phyloP scores from a whole-genome alignment of 2,113 vertebrate genomes.

The Sisor rabdophorus region DNA sequence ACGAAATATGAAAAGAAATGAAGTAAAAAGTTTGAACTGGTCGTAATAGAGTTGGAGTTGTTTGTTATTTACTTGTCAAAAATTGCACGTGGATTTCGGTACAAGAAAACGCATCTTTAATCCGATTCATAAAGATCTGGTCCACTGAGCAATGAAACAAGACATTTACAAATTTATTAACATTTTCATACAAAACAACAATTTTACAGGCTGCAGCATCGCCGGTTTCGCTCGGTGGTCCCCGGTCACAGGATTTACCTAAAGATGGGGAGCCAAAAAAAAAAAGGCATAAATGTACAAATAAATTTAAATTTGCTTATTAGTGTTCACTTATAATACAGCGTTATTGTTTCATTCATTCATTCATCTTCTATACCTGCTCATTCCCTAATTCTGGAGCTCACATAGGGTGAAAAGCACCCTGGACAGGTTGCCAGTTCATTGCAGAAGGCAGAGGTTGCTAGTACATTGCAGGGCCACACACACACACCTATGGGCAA shows the following conservation, averaged over 20 bases:
- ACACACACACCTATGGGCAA: too few relatives aligned
- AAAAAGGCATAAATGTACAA: neutral
- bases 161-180: slow-evolving; percentile 37
- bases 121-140: neutral
- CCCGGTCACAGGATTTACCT: slow-evolving; percentile 4
- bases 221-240: neutral
- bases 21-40: too few relatives aligned
- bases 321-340: neutral
- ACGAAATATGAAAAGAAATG: too few relatives aligned
- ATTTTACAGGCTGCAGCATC: slow-evolving; percentile 13
- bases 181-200: slow-evolving; percentile 43
- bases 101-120: neutral
- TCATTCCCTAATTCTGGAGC: too few relatives aligned
- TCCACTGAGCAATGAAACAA: neutral
- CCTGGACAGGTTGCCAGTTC: too few relatives aligned
- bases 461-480: too few relatives aligned
- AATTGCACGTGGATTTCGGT: too few relatives aligned
- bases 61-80: too few relatives aligned
- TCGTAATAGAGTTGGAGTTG: too few relatives aligned
- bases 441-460: too few relatives aligned
- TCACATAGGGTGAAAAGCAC: too few relatives aligned
- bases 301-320: neutral
- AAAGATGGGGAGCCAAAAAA: neutral
- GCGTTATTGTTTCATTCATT: neutral
- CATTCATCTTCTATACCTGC: too few relatives aligned